Percentiles rank a stretch among this genome's conserved stretches.
Conservation (phyloP, 2,888 invertebrate species). For the Priapulus caudatus region DNA sequence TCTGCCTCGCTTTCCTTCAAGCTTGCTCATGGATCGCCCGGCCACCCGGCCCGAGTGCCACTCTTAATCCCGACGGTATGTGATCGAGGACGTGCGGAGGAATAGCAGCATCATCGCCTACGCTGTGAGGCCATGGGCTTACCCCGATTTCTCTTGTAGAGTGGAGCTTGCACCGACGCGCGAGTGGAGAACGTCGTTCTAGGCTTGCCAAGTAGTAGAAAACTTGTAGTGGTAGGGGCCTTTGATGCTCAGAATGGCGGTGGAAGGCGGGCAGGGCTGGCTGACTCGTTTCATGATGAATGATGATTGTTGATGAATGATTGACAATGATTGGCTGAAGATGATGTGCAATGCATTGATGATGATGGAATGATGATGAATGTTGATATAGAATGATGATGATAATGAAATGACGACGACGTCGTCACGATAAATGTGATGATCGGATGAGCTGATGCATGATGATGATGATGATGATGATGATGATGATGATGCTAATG, state of each 20-base stretch:
- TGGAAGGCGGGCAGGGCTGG: background rate
- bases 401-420: constrained; percentile 3
- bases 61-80: too few relatives aligned
- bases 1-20: constrained; percentile 23
- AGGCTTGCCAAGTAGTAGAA: constrained; percentile 39
- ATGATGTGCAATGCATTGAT: background rate
- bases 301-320: too few relatives aligned
- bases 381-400: background rate
- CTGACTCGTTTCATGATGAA: background rate
- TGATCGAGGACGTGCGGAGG: constrained; percentile 41
- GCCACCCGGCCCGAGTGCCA: constrained; percentile 41
- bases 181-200: constrained; percentile 32
- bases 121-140: constrained; percentile 48
- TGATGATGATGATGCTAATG: constrained; percentile 4
- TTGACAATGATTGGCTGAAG: background rate
- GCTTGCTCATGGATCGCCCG: constrained; percentile 43
- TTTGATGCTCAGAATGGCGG: too few relatives aligned
- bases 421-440: background rate
- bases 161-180: constrained; percentile 46
- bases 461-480: background rate
- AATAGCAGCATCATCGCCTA: constrained; percentile 43
- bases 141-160: constrained; percentile 45
- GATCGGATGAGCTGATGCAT: too few relatives aligned
- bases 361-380: constrained; percentile 3
- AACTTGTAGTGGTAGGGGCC: too few relatives aligned